Evolutionary conservation across 2,888 invertebrate genomes (phyloP).

Genomic region (Archaeoteleia sp.): DNA sequence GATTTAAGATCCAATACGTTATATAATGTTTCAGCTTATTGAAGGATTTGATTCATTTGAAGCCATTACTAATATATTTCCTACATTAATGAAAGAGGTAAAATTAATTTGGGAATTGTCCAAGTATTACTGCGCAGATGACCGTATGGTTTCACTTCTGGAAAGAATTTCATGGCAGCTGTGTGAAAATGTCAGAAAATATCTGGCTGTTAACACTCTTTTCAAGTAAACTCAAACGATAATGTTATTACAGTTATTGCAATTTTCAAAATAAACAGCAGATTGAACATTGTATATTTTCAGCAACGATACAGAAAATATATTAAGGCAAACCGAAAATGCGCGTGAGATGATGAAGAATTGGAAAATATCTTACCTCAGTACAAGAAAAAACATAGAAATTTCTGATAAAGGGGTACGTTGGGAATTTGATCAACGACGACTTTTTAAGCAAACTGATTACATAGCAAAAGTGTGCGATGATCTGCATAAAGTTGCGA

Average conservation of each 20-base stretch:
- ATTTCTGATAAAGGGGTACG: constrained; percentile 88
- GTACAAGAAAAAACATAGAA: constrained; percentile 89
- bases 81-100: constrained; percentile 87
- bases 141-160: constrained; percentile 89
- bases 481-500: constrained; percentile 86
- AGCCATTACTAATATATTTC: constrained; percentile 83
- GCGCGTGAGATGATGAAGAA: constrained; percentile 82
- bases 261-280: constrained; percentile 2
- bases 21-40: constrained; percentile 77
- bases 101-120: constrained; percentile 95
- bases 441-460: constrained; percentile 88
- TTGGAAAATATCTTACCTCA: constrained; percentile 86
- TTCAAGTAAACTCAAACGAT: constrained; percentile 81
- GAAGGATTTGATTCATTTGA: constrained; percentile 83
- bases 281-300: constrained; percentile 4
- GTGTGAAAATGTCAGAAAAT: constrained; percentile 83
- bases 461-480: constrained; percentile 87
- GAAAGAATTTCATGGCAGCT: constrained; percentile 89
- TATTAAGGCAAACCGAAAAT: constrained; percentile 77
- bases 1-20: constrained; percentile 36
- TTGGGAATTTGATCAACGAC: constrained; percentile 93
- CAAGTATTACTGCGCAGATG: constrained; percentile 87
- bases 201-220: constrained; percentile 82
- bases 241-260: too few relatives aligned
- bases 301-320: constrained; percentile 77